Evolutionary conservation across 2,113 vertebrate species (phyloP), one percentile per base, ranked within the genome.

Genomic region (Serinus canaria): DNA sequence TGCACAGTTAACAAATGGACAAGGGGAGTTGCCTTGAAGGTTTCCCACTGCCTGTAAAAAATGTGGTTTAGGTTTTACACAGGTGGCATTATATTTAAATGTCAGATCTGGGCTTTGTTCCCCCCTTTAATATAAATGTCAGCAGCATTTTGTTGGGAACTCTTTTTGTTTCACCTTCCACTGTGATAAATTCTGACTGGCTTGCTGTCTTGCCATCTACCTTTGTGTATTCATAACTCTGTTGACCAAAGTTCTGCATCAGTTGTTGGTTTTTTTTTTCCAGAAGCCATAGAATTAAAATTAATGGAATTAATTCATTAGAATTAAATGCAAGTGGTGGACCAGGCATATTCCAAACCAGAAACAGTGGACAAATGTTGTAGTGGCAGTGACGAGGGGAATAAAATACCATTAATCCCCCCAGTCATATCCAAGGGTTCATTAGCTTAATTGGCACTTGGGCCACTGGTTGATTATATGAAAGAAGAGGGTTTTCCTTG

Each of bases 21-120:
- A 62, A 46, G 50, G 10, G 37, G 55, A 94, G 78, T 22, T 82
- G 67, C 68, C 69, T 85, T 83, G 69, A 89, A 84, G 87, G 37
- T 73, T 89, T 91, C 67, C 62, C 30, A 44, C 62, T 92, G 79
- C 58, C 73, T 84, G 16, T 72, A 66, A 91, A 94, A 95, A 73
- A 89, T 17, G 44, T 20, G 25, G 44, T 82, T 91, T 73, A 46
- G 60, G 11, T 63, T 88, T 86, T 67, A 59, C 76, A 47, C 28
- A 47, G 87, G 89, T 85, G 63, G 73, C 83, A 73, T 94, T 94
- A 89, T 58, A 92, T 96, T 94, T 70, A 96, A 97, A 95, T 97
- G 96, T 96, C 95, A 96, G 31, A 70, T 59, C 74, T 87, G 59
- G 75, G 87, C 75, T 90, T 93, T 72, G n/a, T 68, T 87, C 55